Evolutionary conservation across 1,140 invertebrate species (phyloP), one percentile per base, ranked within the genome.

Genomic region (Magallana ariakensis): DNA sequence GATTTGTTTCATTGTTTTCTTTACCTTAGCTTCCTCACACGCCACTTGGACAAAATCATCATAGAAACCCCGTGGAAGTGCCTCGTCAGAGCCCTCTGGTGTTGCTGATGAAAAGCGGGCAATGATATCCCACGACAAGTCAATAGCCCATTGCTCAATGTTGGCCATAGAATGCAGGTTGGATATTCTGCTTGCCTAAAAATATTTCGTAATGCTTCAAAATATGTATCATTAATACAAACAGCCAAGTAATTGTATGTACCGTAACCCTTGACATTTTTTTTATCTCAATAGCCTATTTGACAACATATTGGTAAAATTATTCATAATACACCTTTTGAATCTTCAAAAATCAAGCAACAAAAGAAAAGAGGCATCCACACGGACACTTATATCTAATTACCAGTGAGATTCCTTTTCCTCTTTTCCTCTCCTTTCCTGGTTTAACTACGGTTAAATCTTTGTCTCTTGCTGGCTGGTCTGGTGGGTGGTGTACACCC

Each of bases 101-200:
- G 58, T 87, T 19, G 86, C 55, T 46, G 62, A 9, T 6, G 85
- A 19, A 84, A 91, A 91, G 56, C 90, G 86, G 13, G 87, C 87
- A n/a, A 91, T 84, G 11, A 91, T 89, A 62, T 91, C 90, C 90
- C 90, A 91, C 7, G 88, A 88, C 53, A 91, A 83, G 81, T 91
- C 90, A 46, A 91, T 89, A 22, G 90, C 90, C 90, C 90, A 91
- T 54, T 90, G 90, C 80, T 91, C 90, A 80, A 91, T 91, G 62
- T 91, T 91, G 22, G 90, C 90, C 80, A 91, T 58, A n/a, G 90
- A 89, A 80, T 91, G 90, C 6, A 91, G 85, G 33, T 88, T 85
- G 56, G 90, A 89, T n/a, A 90, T 89, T 26, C 90, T 81, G 62
- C 90, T 91, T 33, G 85, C 60, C 90, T 90, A 26, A 19, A 62